Evolutionary conservation across 2,888 invertebrate genomes (phyloP), one percentile per base, ranked within the genome.

Genomic region (Uropetala carovei): DNA sequence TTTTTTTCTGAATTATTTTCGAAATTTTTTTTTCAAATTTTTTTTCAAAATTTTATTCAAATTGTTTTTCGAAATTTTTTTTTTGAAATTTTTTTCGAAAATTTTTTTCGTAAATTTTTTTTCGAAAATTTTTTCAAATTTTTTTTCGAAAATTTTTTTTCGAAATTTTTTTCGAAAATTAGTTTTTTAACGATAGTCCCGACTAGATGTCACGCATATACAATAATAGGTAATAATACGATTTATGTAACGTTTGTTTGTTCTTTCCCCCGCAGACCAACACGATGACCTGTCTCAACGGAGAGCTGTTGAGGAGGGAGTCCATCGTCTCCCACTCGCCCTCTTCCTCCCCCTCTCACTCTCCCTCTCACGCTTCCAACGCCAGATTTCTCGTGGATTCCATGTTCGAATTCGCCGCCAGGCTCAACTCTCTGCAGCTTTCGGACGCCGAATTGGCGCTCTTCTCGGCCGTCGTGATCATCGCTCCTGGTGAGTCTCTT

Each of bases 261-360:
- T 89, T 92, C 92, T 92, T 68, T 92, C 92, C 92, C 60, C 93
- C 93, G 93, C 95, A 94, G 93, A 98, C 98, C 94, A 98, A 98
- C 96, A 98, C 98, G 95, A 99, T 99, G 97, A 98, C 99, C 95
- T 99, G 99, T 96, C 96, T 99, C n/a, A 99, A 99, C 95, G 99
- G 99, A 92, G 99, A 99, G 95, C 97, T 99, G 94, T 97, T 99
- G 96, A 98, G 98, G 95, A 97, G 99, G 94, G 99, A 99, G 95
- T 97, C 98, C 94, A 98, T 99, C 94, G 64, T 89, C 11, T n/a
- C 56, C 0, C 98, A 98, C 4, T 86, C 86, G 0, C 86, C 86
- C 0, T 86, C 86, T 0, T 86, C 43, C 0, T 89, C 89, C 0
- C 89, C 89, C 0, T 89, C 89, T 0, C 30, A 60, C 2, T 86